Percentiles rank a stretch among this genome's conserved stretches.
These are phyloP conservation scores for Pseudorectes ferrugineus DNA, from an alignment of 2,113 vertebrate genomes.

Conservation along the genomic window DNA sequence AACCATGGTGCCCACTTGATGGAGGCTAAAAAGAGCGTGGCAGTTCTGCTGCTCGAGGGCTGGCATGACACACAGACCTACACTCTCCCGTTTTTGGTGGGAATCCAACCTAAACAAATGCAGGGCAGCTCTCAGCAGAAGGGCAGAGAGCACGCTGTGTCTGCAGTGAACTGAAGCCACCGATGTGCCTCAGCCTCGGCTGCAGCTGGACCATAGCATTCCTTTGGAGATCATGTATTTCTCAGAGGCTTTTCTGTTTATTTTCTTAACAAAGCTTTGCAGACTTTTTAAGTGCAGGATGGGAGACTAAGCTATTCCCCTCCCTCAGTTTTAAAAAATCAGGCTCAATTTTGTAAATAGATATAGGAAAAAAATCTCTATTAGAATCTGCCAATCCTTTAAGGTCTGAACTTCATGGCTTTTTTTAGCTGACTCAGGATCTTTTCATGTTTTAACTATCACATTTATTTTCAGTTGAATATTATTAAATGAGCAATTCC, in stretches of 20 bases:
- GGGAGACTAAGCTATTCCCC: neutral
- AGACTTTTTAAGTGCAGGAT: neutral
- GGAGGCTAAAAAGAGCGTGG: neutral
- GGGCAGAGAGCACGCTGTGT: neutral
- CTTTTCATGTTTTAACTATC: neutral
- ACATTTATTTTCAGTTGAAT: neutral
- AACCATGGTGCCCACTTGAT: neutral
- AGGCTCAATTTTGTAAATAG: neutral
- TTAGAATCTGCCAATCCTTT: neutral
- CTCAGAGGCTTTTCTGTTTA: neutral
- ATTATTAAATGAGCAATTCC: neutral
- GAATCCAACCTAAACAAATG: slow-evolving; percentile 1
- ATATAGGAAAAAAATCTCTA: neutral
- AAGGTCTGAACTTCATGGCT: neutral
- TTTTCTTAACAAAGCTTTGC: slow-evolving; percentile 22
- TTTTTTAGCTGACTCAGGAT: neutral
- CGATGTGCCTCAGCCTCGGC: neutral
- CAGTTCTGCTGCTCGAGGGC: neutral
- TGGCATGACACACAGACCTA: neutral
- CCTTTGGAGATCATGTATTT: neutral
- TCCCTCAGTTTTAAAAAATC: neutral
- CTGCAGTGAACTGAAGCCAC: neutral
- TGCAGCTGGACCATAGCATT: neutral
- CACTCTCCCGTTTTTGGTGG: neutral
- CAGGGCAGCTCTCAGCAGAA: neutral